Evolutionary conservation across 2,113 vertebrate species (phyloP).

Genomic region (Rallus limicola): DNA sequence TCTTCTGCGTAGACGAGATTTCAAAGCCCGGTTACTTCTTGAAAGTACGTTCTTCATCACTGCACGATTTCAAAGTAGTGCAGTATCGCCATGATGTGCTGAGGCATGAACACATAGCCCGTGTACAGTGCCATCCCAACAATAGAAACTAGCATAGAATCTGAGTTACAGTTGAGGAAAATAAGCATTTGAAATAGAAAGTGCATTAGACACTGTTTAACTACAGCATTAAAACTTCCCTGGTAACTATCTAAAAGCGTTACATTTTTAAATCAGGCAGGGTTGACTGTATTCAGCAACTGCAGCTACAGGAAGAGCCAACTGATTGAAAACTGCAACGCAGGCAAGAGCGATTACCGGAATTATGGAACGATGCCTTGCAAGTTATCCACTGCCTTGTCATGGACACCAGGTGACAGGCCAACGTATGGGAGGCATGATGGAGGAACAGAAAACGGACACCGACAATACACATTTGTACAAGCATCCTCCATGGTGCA

Average conservation of each 20-base stretch:
- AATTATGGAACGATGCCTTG: neutral
- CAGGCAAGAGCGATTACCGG: neutral
- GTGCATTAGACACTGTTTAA: neutral
- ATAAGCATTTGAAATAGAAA: neutral
- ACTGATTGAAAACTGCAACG: neutral
- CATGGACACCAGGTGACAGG: neutral
- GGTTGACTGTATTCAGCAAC: neutral
- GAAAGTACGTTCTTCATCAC: slow-evolving; percentile 70
- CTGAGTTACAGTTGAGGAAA: slow-evolving; percentile 82
- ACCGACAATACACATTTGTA: neutral
- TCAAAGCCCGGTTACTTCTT: slow-evolving; percentile 3
- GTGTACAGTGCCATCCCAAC: slow-evolving; percentile 96
- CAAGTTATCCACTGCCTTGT: neutral
- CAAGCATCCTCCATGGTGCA: neutral
- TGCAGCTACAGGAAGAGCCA: neutral
- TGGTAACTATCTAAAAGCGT: neutral
- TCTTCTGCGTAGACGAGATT: slow-evolving; percentile 46
- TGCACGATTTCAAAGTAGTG: slow-evolving; percentile 97
- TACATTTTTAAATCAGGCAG: neutral
- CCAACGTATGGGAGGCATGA: neutral
- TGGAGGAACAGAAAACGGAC: neutral
- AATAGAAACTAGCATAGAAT: slow-evolving; percentile 91
- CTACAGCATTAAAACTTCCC: neutral
- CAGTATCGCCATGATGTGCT: slow-evolving; percentile 98
- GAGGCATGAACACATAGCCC: slow-evolving; percentile 97